phyloP scores from a whole-genome alignment of 1,140 invertebrate genomes.

The Argopecten irradians region DNA sequence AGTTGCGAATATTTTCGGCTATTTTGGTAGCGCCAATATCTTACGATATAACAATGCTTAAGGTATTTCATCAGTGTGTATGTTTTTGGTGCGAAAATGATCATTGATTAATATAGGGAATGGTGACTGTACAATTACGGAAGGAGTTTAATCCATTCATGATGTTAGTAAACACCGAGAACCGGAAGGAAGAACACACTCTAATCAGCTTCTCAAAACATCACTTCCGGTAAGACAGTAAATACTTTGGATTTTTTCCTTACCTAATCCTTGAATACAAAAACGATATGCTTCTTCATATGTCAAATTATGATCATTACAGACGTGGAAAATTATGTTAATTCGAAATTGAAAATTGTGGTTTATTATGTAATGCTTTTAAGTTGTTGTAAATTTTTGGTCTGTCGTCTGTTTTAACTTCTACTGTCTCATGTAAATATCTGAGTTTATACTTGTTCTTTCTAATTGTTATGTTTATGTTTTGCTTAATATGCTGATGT shows the following conservation, averaged over 20 bases:
- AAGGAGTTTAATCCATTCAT: slow-evolving; percentile 52
- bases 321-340: background rate
- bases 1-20: background rate
- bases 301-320: background rate
- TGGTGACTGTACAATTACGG: slow-evolving; percentile 55
- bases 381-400: background rate
- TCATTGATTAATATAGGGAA: slow-evolving; percentile 41
- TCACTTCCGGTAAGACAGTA: slow-evolving; percentile 55
- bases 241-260: background rate
- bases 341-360: background rate
- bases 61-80: background rate
- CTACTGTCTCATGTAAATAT: background rate
- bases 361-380: background rate
- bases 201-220: slow-evolving; percentile 56
- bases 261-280: background rate
- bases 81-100: background rate
- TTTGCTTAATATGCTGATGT: background rate
- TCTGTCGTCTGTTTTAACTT: background rate
- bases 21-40: background rate
- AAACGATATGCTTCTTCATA: background rate
- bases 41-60: background rate
- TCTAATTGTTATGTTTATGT: background rate
- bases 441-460: background rate
- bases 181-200: slow-evolving; percentile 43
- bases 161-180: slow-evolving; percentile 16